These are phyloP conservation scores for Platichthys flesus DNA, from an alignment of 2,113 vertebrate species.

Conservation along the genomic window DNA sequence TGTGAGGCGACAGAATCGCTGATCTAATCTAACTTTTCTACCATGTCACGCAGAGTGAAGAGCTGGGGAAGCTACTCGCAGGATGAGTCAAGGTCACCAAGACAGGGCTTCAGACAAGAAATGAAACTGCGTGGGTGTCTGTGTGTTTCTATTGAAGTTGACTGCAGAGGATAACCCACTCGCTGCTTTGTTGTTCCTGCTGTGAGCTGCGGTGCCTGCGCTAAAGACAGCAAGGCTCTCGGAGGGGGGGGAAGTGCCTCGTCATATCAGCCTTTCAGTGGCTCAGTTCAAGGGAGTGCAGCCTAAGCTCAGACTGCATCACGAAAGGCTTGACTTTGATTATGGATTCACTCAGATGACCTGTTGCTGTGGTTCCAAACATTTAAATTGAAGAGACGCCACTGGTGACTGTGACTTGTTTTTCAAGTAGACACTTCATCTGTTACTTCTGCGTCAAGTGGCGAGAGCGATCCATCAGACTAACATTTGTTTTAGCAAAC, in stretches of 20 bases:
- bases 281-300: constrained; percentile 22
- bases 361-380: constrained; percentile 26
- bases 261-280: constrained; percentile 39
- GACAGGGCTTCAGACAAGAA: background rate
- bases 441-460: background rate
- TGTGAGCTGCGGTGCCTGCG: constrained; percentile 30
- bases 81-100: constrained; percentile 39
- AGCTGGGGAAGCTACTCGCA: background rate
- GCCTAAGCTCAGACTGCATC: constrained; percentile 13
- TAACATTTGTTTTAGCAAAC: background rate
- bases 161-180: constrained; percentile 24
- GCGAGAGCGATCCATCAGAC: constrained; percentile 15
- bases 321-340: background rate
- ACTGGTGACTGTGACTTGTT: constrained; percentile 8
- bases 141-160: constrained; percentile 26
- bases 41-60: background rate
- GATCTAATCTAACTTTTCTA: background rate
- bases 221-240: constrained; percentile 16
- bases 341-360: constrained; percentile 6
- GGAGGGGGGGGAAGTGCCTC: constrained; percentile 34
- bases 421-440: constrained; percentile 24
- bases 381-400: background rate
- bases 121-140: background rate
- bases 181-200: constrained; percentile 17
- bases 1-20: background rate